Conservation (phyloP, 2,888 invertebrate species). For the Parnassius orleans region DNA sequence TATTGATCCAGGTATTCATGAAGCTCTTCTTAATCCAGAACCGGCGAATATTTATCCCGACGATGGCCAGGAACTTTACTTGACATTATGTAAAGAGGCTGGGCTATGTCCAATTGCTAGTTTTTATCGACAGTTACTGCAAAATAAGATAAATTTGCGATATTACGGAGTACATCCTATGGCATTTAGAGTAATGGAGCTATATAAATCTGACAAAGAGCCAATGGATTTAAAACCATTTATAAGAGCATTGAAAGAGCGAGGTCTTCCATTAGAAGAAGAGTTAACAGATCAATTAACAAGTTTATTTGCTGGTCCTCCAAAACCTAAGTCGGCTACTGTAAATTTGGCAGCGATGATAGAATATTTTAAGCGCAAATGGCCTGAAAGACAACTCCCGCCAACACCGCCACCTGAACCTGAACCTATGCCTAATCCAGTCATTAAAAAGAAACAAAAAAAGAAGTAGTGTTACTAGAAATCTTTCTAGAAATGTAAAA, state of each 20-base stretch:
- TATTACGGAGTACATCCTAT: constrained; percentile 34
- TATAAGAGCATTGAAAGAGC: constrained; percentile 29
- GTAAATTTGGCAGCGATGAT: constrained; percentile 41
- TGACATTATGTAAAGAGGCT: constrained; percentile 44
- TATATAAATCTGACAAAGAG: constrained; percentile 37
- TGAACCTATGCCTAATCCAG: constrained; percentile 22
- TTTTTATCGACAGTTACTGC: constrained; percentile 43
- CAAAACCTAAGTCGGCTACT: constrained; percentile 35
- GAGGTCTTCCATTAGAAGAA: constrained; percentile 39
- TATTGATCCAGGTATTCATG: constrained; percentile 45
- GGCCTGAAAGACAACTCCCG: constrained; percentile 50
- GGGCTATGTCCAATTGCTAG: constrained; percentile 37
- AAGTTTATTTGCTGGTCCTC: constrained; percentile 42
- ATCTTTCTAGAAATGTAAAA: too few relatives aligned
- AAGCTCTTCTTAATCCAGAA: constrained; percentile 42
- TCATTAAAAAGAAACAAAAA: constrained; percentile 28
- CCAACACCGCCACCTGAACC: constrained; percentile 41
- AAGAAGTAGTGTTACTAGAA: constrained; percentile 28
- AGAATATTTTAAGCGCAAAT: constrained; percentile 49
- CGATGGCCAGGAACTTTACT: constrained; percentile 52
- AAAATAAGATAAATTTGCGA: constrained; percentile 41
- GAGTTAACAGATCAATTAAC: constrained; percentile 43
- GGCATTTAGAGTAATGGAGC: constrained; percentile 35
- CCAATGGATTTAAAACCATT: constrained; percentile 39
- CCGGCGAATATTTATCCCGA: constrained; percentile 39